Percentiles rank a stretch among this genome's conserved stretches.
Conservation (phyloP, 2,113 vertebrate genomes). For the Grantiella picta region DNA sequence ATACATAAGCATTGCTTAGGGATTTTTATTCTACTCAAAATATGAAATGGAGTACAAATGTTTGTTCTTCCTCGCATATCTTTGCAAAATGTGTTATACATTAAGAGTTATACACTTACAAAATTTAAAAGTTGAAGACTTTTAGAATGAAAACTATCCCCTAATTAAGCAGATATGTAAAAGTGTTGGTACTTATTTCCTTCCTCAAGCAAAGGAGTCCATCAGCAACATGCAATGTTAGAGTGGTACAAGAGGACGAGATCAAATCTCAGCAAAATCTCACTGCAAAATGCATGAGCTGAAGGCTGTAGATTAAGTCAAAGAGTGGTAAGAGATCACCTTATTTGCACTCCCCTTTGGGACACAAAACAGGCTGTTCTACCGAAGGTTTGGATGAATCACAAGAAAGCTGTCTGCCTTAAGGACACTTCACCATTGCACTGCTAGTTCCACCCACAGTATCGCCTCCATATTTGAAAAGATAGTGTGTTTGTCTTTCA, state of each 20-base stretch:
- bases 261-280: background rate
- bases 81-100: background rate
- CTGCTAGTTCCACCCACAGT: background rate
- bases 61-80: background rate
- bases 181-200: background rate
- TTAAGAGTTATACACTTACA: background rate
- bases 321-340: background rate
- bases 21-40: background rate
- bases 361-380: background rate
- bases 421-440: background rate
- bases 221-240: background rate
- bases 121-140: background rate
- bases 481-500: background rate
- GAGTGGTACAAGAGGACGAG: background rate
- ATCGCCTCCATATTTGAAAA: background rate
- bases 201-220: background rate
- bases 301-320: background rate
- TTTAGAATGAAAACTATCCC: background rate
- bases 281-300: background rate
- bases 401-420: background rate
- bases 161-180: background rate
- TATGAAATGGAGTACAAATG: background rate
- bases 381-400: background rate
- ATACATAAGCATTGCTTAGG: background rate
- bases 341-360: background rate